Conservation (phyloP, 2,113 vertebrate genomes). For the Pipa parva region DNA sequence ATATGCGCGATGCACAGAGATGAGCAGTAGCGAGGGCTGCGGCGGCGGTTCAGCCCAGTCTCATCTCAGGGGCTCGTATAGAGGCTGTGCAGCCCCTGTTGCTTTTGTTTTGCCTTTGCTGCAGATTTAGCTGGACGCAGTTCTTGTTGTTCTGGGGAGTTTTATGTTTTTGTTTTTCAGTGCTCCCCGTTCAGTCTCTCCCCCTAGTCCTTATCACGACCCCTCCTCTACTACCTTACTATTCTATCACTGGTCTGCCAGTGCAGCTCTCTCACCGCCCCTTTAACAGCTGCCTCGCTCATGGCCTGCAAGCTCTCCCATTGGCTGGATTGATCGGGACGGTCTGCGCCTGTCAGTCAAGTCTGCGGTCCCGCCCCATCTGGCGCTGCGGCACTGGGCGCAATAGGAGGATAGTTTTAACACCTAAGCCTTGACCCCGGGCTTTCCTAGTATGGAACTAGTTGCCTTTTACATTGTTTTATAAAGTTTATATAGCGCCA, state of each 20-base stretch:
- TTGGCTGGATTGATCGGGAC: slow-evolving; percentile 64
- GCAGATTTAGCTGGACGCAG: not conserved
- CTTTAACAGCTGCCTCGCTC: slow-evolving; percentile 78
- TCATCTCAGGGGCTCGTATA: not conserved
- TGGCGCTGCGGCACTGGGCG: not conserved
- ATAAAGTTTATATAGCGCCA: too few relatives aligned
- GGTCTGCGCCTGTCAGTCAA: slow-evolving; percentile 53
- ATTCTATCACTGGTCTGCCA: slow-evolving; percentile 35
- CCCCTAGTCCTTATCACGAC: slow-evolving; percentile 41
- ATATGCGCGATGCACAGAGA: not conserved
- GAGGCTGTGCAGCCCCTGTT: slow-evolving; percentile 19
- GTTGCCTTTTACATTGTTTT: too few relatives aligned
- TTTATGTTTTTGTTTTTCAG: slow-evolving; percentile 13
- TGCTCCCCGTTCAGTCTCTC: slow-evolving; percentile 5
- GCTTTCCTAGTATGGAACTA: not conserved
- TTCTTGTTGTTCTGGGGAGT: slow-evolving; percentile 14
- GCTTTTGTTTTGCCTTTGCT: slow-evolving; percentile 24
- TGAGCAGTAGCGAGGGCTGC: not conserved
- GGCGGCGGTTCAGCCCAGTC: slow-evolving; percentile 1
- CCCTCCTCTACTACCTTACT: slow-evolving; percentile 27
- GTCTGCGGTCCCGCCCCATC: not conserved
- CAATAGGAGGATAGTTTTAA: not conserved
- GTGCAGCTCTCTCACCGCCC: slow-evolving; percentile 56
- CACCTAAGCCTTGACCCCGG: not conserved
- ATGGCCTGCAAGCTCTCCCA: slow-evolving; percentile 61